phyloP scores from a whole-genome alignment of 1,140 invertebrate genomes.

The Bilobella aurantiaca region DNA sequence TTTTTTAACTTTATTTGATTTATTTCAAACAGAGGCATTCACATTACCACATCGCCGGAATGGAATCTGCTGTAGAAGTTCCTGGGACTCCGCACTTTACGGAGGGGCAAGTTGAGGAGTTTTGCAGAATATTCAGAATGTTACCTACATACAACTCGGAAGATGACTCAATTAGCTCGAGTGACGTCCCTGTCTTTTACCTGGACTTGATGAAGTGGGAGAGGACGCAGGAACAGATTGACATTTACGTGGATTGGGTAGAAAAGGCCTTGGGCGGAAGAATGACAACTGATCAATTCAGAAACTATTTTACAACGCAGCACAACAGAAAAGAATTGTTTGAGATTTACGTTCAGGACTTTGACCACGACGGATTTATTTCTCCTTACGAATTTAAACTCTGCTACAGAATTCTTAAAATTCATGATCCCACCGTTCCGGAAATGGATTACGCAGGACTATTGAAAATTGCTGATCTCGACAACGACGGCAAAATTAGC shows the following conservation, averaged over 20 bases:
- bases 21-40: too few species aligned
- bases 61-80: neutral
- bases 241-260: neutral
- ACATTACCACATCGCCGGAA: too few species aligned
- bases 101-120: neutral
- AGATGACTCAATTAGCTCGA: neutral
- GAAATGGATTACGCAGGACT: neutral
- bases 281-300: neutral
- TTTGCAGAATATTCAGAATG: neutral
- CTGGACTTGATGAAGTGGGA: neutral
- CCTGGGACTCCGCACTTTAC: neutral
- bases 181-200: neutral
- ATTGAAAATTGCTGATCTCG: neutral
- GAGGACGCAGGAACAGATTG: neutral
- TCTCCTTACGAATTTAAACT: neutral
- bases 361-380: neutral
- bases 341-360: neutral
- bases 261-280: neutral
- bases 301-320: neutral
- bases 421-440: neutral
- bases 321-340: neutral
- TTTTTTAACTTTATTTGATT: too few species aligned
- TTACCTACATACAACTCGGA: neutral
- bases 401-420: neutral
- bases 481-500: neutral